These are phyloP conservation scores for Zaprionus obscuricornis DNA, from an alignment of 2,888 invertebrate genomes.

Conservation along the genomic window DNA sequence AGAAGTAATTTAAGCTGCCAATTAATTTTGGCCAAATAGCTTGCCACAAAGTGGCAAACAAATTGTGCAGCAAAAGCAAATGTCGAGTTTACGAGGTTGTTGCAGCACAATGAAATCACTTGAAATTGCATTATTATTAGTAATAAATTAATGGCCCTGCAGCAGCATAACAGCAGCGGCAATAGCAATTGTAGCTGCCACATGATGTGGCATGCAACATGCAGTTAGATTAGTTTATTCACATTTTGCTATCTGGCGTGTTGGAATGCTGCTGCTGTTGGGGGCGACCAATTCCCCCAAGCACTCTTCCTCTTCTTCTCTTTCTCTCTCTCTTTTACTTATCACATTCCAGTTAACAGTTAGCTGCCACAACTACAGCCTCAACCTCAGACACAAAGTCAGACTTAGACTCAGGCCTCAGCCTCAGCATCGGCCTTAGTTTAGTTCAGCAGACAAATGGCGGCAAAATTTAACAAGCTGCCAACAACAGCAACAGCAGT, in stretches of 20 bases:
- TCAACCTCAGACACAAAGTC: constrained; percentile 22
- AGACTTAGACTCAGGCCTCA: too few species aligned
- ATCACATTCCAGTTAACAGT: constrained; percentile 54
- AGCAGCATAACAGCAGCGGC: constrained; percentile 33
- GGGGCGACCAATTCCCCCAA: constrained; percentile 47
- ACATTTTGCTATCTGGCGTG: constrained; percentile 60
- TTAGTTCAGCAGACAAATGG: constrained; percentile 57
- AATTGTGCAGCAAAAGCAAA: constrained; percentile 47
- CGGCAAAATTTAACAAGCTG: constrained; percentile 59
- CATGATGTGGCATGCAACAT: constrained; percentile 66
- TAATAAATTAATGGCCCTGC: constrained; percentile 65
- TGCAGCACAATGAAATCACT: constrained; percentile 26
- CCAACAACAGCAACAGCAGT: constrained; percentile 6
- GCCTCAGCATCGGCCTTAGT: too few species aligned
- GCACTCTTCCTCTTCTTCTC: too few species aligned
- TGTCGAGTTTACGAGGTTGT: constrained; percentile 42
- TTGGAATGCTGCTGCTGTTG: constrained; percentile 57
- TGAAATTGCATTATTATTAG: constrained; percentile 62
- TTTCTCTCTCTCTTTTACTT: too few species aligned
- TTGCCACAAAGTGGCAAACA: constrained; percentile 33
- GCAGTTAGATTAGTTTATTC: constrained; percentile 64
- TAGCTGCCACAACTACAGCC: constrained; percentile 24
- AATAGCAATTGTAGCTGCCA: constrained; percentile 24
- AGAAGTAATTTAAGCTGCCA: constrained; percentile 4
- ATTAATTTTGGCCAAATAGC: constrained; percentile 33